A percentile compares a stretch with the other conserved stretches of the same genome.
Evolutionary conservation across 2,797 vertebrate species (phyloP).

Genomic region (Cryptoblepharus egeriae): DNA sequence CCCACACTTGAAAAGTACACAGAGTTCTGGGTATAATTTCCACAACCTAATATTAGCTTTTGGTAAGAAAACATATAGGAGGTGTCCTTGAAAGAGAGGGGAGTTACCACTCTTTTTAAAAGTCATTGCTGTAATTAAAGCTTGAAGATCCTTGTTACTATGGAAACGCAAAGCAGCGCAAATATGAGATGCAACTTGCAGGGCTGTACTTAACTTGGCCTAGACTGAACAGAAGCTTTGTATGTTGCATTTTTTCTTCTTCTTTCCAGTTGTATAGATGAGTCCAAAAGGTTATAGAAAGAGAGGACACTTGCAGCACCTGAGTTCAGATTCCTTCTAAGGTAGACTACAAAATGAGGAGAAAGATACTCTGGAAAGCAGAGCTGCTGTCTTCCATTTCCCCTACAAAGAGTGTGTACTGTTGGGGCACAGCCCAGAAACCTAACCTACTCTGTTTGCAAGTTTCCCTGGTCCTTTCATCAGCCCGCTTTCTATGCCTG

Average conservation of each 20-base stretch:
- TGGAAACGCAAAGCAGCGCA: conserved; percentile 57
- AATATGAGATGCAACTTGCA: conserved; percentile 28
- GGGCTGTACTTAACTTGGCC: conserved; percentile 31
- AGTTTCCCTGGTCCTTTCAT: neutral
- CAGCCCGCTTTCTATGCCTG: neutral
- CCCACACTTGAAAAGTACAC: neutral
- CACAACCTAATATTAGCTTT: neutral
- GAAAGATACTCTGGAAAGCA: neutral
- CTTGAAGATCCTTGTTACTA: conserved; percentile 43
- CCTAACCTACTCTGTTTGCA: neutral
- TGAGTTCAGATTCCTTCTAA: neutral
- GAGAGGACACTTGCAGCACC: neutral
- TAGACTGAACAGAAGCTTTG: conserved; percentile 19
- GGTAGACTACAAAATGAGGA: neutral
- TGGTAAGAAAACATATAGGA: fast-evolving
- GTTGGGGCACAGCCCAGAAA: neutral
- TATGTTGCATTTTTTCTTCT: neutral
- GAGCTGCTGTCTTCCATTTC: neutral
- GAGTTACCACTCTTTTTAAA: conserved; percentile 16
- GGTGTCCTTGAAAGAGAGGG: conserved; percentile 25
- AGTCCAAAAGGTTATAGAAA: neutral
- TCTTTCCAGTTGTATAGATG: neutral
- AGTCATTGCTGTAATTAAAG: conserved; percentile 40
- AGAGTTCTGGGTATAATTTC: neutral
- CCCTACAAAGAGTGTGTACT: neutral